phyloP scores from a whole-genome alignment of 2,113 vertebrate species.

The Gallinago paraguaiae region DNA sequence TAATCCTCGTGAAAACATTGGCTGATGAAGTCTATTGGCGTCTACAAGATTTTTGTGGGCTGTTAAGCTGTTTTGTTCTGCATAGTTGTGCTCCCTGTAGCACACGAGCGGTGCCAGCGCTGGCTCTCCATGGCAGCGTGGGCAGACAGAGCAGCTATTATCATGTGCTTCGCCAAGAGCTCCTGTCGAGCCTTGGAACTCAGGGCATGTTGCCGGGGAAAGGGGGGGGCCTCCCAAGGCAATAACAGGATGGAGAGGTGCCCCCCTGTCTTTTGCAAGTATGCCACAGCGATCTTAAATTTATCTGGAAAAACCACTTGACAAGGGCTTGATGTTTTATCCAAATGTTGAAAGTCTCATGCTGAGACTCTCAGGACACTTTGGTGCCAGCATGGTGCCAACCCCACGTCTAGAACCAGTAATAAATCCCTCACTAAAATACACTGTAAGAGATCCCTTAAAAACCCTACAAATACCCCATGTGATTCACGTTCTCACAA shows the following conservation, averaged over 20 bases:
- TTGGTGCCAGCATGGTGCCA: not conserved
- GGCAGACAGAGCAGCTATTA: not conserved
- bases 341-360: accelerated
- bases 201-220: not conserved
- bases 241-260: not conserved
- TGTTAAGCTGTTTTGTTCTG: not conserved
- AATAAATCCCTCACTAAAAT: not conserved
- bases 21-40: not conserved
- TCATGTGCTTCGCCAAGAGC: not conserved
- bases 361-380: not conserved
- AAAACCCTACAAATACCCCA: not conserved
- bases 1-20: not conserved
- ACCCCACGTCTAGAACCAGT: not conserved
- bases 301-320: not conserved
- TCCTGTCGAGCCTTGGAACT: not conserved
- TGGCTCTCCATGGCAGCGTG: accelerated
- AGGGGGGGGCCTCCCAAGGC: not conserved
- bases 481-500: not conserved
- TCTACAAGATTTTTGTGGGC: not conserved
- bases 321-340: not conserved
- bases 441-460: not conserved
- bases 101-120: not conserved
- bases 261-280: not conserved
- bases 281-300: not conserved
- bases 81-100: not conserved